phyloP scores from a whole-genome alignment of 2,113 vertebrate genomes.

The Dryoscopus gambensis region DNA sequence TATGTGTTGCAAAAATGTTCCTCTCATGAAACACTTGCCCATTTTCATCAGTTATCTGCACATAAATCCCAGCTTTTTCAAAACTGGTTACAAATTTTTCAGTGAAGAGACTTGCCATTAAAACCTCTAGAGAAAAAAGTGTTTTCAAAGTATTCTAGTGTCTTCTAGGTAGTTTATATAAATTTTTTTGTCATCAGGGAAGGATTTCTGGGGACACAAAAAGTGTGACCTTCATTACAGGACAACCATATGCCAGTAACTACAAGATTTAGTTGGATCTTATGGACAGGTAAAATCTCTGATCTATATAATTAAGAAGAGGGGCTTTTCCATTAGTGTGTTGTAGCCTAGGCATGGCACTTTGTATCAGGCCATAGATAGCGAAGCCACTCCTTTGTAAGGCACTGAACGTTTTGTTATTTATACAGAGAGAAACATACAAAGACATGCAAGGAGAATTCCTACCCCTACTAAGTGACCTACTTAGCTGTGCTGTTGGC shows the following conservation, averaged over 20 bases:
- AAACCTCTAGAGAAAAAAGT: neutral
- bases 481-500: neutral
- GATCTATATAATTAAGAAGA: neutral
- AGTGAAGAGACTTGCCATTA: neutral
- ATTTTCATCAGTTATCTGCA: neutral
- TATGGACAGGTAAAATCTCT: neutral
- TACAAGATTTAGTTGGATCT: neutral
- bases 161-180: neutral
- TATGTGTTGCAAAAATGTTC: rapidly evolving
- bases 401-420: neutral
- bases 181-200: neutral
- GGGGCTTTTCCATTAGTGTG: neutral
- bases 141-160: neutral
- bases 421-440: neutral
- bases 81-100: neutral
- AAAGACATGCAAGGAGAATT: neutral
- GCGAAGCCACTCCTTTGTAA: neutral
- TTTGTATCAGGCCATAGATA: neutral
- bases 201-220: neutral
- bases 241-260: neutral
- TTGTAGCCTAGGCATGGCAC: neutral
- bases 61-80: neutral
- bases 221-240: neutral
- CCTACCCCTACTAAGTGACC: neutral
- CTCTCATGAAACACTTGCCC: neutral